These are phyloP conservation scores for Salvator merianae DNA, from an alignment of 2,113 vertebrate genomes.

Conservation along the genomic window DNA sequence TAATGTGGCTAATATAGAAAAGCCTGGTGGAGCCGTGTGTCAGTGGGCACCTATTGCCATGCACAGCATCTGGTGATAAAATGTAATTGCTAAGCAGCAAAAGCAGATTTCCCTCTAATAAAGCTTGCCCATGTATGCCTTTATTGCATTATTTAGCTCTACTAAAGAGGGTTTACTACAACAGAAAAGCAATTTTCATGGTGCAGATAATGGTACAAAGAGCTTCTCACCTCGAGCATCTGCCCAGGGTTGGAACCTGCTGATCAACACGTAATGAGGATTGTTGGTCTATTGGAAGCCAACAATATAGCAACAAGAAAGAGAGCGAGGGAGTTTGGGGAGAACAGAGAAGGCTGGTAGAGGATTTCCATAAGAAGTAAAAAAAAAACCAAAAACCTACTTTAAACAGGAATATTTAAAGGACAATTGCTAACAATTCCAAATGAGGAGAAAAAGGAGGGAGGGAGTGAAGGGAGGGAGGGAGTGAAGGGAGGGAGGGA, in stretches of 20 bases:
- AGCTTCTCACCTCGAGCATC: not conserved
- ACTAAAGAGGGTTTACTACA: constrained; percentile 5
- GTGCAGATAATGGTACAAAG: not conserved
- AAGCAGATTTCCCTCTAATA: constrained; percentile 3
- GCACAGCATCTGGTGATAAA: not conserved
- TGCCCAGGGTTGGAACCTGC: not conserved
- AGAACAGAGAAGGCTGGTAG: too few species aligned
- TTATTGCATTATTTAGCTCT: constrained; percentile 13
- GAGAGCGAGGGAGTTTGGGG: too few species aligned
- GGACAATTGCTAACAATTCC: too few species aligned
- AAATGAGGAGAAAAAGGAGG: too few species aligned
- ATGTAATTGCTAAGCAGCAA: not conserved
- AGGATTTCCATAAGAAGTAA: too few species aligned
- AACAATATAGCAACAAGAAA: too few species aligned
- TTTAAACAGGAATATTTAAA: too few species aligned
- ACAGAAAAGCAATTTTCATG: not conserved
- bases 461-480: too few species aligned
- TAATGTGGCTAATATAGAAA: too few species aligned
- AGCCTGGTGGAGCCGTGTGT: not conserved
- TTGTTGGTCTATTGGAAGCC: not conserved
- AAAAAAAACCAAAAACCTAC: too few species aligned
- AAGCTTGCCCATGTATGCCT: not conserved
- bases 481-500: too few species aligned
- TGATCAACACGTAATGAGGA: not conserved
- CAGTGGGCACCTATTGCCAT: not conserved